Base-by-base conservation (phyloP, 2,797 vertebrate genomes). In the Gymnothorax reevesii region DNA sequence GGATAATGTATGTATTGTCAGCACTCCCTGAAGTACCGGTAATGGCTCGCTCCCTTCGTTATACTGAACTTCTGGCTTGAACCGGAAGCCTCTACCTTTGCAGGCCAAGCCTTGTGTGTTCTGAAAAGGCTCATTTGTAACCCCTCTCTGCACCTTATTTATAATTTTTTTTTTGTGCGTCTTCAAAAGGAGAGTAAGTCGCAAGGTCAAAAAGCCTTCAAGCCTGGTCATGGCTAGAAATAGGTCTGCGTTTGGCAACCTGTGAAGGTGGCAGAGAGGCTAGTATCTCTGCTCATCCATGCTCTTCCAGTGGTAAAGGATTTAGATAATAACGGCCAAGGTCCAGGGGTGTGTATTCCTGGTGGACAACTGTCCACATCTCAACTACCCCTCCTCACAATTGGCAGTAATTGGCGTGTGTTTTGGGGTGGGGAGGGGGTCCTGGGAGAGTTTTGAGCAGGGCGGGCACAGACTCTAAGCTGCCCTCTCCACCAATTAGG, bases 401-500 rank as follows among this genome's bases (percentile, higher is more conserved):
- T 96, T 96, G 96, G 95, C 94, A 95, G 93, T 96, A 96, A 96
- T 96, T 96, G 95, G 95, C 92, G 93, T 90, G 90, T 95, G 33
- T 42, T 42, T 42, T 42, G 95, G 94, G 93, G 93, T 92, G 94
- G 93, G 93, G 92, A 25, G 92, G 90, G 93, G 92, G 92, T 95
- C 95, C 95, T 95, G 89, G 89, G 95, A 96, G 95, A 96, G 95
- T 94, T 95, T 93, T 94, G 92, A 94, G 93, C 91, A 92, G 33
- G 86, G 89, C 89, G 89, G 93, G 92, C 94, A 92, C 92, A 91
- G 94, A 94, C 93, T 92, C 33, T 83, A 83, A 93, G 92, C 93
- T 95, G 94, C 95, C 95, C 94, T 95, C 95, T 95, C 95, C 94
- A 94, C 93, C 96, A 96, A 96, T 96, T 96, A 96, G 94, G 95